A percentile compares a stretch with the other conserved stretches of the same genome.
These are phyloP conservation scores for Caenorhabditis afra DNA, from an alignment of 2,888 invertebrate species.

Conservation along the genomic window DNA sequence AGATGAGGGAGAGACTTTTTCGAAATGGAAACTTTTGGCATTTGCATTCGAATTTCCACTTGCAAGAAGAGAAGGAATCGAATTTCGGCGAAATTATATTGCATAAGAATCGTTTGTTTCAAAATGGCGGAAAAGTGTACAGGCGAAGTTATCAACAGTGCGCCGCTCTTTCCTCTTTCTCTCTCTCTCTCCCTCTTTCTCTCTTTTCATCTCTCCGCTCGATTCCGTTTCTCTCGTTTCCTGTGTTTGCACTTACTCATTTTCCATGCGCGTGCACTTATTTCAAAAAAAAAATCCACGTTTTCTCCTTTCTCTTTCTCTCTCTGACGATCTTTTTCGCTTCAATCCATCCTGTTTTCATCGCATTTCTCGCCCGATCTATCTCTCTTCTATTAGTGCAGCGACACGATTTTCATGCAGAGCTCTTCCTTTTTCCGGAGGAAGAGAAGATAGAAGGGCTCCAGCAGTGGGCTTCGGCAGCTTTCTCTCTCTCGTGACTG, in stretches of 20 bases:
- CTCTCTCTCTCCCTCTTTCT: conserved; percentile 6
- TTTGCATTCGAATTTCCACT: conserved; percentile 17
- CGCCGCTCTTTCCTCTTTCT: conserved; percentile 12
- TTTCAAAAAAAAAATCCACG: conserved; percentile 48
- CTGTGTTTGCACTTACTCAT: conserved; percentile 55
- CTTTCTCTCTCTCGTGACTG: conserved; percentile 38
- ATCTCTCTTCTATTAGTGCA: conserved; percentile 46
- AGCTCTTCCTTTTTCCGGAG: conserved; percentile 27
- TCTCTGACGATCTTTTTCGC: too few species aligned
- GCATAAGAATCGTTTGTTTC: too few species aligned
- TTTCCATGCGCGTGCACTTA: conserved; percentile 46
- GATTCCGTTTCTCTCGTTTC: conserved; percentile 4
- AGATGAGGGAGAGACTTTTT: not conserved
- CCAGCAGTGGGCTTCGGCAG: not conserved
- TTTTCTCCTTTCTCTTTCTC: conserved; percentile 23
- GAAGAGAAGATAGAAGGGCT: not conserved
- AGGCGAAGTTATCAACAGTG: conserved; percentile 24
- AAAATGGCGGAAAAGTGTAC: too few species aligned
- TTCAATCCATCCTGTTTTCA: too few species aligned
- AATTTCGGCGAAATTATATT: conserved; percentile 1
- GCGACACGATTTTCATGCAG: conserved; percentile 5
- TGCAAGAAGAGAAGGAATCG: not conserved
- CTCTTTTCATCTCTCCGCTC: not conserved
- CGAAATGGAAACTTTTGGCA: conserved; percentile 24
- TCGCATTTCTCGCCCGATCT: not conserved